These are phyloP conservation scores for Antennarius striatus DNA, from an alignment of 2,113 vertebrate genomes.

Conservation along the genomic window DNA sequence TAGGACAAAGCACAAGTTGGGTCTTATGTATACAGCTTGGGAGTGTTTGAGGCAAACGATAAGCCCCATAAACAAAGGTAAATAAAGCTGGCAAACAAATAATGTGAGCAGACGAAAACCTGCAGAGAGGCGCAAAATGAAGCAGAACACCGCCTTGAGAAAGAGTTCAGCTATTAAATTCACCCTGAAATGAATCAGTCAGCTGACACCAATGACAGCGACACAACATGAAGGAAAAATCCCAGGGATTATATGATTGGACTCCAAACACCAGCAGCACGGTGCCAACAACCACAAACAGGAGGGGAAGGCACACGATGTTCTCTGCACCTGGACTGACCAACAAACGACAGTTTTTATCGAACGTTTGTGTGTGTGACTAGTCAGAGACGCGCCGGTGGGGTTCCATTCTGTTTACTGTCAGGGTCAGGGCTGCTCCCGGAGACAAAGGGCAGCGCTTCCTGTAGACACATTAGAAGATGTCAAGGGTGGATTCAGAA, in stretches of 20 bases:
- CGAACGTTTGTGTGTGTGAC: too few relatives aligned
- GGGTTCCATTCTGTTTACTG: constrained; percentile 46
- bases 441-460: constrained; percentile 66
- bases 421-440: constrained; percentile 50
- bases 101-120: constrained; percentile 77
- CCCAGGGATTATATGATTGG: constrained; percentile 6
- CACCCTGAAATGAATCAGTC: constrained; percentile 27
- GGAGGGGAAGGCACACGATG: not conserved
- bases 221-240: constrained; percentile 13
- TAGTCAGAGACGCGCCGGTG: constrained; percentile 14
- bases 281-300: not conserved
- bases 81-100: constrained; percentile 84
- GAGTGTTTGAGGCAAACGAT: constrained; percentile 81
- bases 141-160: constrained; percentile 28
- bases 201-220: not conserved
- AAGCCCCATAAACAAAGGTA: constrained; percentile 85
- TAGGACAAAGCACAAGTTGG: constrained; percentile 92
- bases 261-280: not conserved
- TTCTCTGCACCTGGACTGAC: constrained; percentile 10
- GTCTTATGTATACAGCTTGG: constrained; percentile 92
- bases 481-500: constrained; percentile 29
- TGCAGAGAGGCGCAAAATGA: constrained; percentile 72
- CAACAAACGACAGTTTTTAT: not conserved
- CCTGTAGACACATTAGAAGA: constrained; percentile 52
- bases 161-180: not conserved